A percentile compares a stretch with the other conserved stretches of the same genome.
phyloP scores from a whole-genome alignment of 2,113 vertebrate species.

The Crotalus tigris region DNA sequence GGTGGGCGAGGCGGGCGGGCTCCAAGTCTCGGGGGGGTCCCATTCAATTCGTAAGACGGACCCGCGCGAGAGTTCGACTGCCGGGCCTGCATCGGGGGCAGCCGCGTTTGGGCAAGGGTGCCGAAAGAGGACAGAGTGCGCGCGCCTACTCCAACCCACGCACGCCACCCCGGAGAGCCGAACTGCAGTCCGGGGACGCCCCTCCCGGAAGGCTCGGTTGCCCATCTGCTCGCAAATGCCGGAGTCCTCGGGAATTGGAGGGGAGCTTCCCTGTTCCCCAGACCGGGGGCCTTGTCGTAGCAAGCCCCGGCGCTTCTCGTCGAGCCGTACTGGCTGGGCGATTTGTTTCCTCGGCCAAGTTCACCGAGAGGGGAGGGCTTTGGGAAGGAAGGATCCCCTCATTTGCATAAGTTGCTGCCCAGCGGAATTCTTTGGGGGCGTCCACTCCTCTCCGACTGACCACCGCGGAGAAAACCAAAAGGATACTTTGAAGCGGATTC shows the following conservation, averaged over 20 bases:
- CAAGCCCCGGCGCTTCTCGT: background rate
- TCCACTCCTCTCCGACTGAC: too few relatives aligned
- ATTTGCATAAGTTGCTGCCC: background rate
- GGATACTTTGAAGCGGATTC: background rate
- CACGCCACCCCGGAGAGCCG: background rate
- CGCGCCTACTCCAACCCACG: background rate
- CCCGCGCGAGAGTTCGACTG: background rate
- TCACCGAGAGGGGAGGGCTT: background rate
- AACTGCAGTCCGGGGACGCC: background rate
- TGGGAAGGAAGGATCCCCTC: background rate
- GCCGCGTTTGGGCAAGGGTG: background rate
- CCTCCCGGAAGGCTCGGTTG: background rate
- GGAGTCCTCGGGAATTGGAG: background rate
- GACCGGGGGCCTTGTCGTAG: background rate
- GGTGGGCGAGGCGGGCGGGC: background rate
- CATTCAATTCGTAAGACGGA: background rate
- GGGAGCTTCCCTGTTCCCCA: background rate
- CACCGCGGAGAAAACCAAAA: background rate
- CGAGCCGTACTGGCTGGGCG: background rate
- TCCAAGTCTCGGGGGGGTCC: background rate
- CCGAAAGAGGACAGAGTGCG: background rate
- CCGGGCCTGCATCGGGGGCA: constrained; percentile 24
- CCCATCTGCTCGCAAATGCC: background rate
- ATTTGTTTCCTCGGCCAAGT: background rate
- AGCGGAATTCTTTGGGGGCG: background rate